Percentiles rank a stretch among this genome's conserved stretches.
phyloP scores from a whole-genome alignment of 2,888 invertebrate genomes.

The Archips crataeganus region DNA sequence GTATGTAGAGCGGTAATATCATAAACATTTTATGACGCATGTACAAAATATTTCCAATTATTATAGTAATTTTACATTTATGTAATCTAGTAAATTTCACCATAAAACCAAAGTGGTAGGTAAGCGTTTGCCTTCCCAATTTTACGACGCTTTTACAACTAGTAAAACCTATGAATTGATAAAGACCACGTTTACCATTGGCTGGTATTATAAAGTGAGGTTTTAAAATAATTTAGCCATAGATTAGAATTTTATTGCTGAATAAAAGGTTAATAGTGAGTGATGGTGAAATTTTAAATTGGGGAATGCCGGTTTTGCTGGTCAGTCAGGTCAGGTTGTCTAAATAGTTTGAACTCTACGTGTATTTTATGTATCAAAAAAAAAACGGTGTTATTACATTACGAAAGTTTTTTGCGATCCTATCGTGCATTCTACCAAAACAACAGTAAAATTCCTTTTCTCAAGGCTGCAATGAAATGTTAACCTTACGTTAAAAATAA shows the following conservation, averaged over 20 bases:
- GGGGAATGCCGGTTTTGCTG: neutral
- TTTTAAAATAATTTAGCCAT: neutral
- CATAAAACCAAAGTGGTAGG: constrained; percentile 9
- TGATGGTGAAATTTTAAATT: neutral
- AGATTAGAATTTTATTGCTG: constrained; percentile 8
- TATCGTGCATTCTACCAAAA: no score
- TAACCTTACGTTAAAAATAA: no score
- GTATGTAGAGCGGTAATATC: neutral
- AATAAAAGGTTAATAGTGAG: constrained; percentile 5
- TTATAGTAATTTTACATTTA: neutral
- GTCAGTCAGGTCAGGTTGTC: no score
- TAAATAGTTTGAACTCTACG: no score
- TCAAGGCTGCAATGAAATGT: no score
- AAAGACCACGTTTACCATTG: neutral
- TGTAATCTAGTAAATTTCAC: neutral
- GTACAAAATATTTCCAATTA: neutral
- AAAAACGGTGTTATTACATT: no score
- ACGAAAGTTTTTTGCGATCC: no score
- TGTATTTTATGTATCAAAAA: no score
- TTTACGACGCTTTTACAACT: constrained; percentile 20
- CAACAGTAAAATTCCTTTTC: no score
- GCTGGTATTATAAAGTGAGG: constrained; percentile 3
- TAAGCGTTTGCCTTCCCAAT: constrained; percentile 12
- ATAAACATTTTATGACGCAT: neutral
- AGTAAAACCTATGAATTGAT: constrained; percentile 13